Evolutionary conservation across 2,113 vertebrate species (phyloP).

Genomic region (human (Homo sapiens)): GRCh38 chr1:95243001-95243500

Average conservation of each 20-base stretch:
- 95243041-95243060: constrained; percentile 6
- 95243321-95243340: constrained; percentile 68
- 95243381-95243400: constrained; percentile 6
- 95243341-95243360: constrained; percentile 59
- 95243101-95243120: neutral
- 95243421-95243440: constrained; percentile 62
- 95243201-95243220: constrained; percentile 3
- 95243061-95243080: neutral
- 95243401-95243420: constrained; percentile 76
- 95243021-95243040: neutral
- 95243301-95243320: constrained; percentile 40
- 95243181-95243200: neutral
- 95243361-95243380: constrained; percentile 19
- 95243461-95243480: constrained; percentile 80
- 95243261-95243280: neutral
- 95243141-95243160: neutral
- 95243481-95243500: constrained; percentile 79
- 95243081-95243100: neutral
- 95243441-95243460: constrained; percentile 78
- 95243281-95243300: constrained; percentile 42
- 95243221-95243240: neutral
- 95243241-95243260: constrained; percentile 31
- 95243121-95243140: neutral
- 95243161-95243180: neutral
- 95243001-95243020: neutral